Evolutionary conservation across 2,797 vertebrate genomes (phyloP).

Genomic region (Rhincodon typus): DNA sequence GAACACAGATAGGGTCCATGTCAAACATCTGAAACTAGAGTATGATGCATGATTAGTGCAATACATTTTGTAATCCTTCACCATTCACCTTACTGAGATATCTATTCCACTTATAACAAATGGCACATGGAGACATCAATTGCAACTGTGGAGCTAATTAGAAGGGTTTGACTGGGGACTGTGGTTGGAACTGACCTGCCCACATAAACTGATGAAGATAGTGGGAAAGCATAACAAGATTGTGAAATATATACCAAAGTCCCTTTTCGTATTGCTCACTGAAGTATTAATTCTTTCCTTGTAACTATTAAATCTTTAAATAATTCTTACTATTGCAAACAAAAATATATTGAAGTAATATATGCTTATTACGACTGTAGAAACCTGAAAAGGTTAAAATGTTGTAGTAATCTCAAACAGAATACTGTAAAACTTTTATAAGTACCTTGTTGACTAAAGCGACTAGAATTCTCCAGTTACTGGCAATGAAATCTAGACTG

Average conservation of each 20-base stretch:
- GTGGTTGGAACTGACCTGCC: not conserved
- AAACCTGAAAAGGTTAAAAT: not conserved
- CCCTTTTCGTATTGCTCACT: not conserved
- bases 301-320: not conserved
- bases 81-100: not conserved
- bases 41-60: not conserved
- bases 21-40: slow-evolving; percentile 11
- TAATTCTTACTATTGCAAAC: not conserved
- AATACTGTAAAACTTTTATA: not conserved
- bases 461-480: not conserved
- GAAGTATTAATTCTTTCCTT: not conserved
- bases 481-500: not conserved
- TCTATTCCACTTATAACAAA: not conserved
- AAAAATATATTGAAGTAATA: not conserved
- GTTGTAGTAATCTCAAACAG: not conserved
- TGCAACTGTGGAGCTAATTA: not conserved
- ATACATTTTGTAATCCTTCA: not conserved
- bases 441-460: not conserved
- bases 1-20: not conserved
- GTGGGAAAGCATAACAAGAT: not conserved
- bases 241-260: not conserved
- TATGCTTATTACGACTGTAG: not conserved
- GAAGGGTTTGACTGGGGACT: not conserved
- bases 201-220: not conserved
- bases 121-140: not conserved